Conservation (phyloP, 2,113 vertebrate species). For the Hystrix brachyura region DNA sequence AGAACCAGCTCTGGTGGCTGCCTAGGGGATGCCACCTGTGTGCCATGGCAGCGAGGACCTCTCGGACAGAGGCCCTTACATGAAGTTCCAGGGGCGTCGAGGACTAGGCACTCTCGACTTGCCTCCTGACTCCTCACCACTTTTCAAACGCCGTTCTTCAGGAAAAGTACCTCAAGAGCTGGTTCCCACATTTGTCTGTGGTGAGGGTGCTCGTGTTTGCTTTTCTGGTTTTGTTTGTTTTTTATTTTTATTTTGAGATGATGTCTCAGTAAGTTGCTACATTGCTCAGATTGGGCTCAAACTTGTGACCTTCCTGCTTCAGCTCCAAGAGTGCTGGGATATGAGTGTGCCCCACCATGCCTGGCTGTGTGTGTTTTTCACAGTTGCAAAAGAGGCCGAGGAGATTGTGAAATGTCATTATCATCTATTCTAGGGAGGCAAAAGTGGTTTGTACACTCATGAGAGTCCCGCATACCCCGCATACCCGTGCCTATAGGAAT, state of each 20-base stretch:
- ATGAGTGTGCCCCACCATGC: neutral
- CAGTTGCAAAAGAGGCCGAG: neutral
- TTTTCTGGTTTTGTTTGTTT: neutral
- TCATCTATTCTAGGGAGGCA: neutral
- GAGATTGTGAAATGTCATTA: neutral
- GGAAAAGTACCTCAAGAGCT: neutral
- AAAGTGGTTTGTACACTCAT: neutral
- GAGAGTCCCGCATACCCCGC: neutral
- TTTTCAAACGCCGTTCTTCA: neutral
- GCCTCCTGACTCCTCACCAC: neutral
- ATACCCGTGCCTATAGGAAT: neutral
- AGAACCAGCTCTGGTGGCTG: neutral
- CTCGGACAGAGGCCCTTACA: neutral
- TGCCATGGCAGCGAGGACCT: accelerated
- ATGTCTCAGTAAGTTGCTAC: neutral
- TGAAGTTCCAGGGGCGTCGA: neutral
- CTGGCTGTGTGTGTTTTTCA: neutral
- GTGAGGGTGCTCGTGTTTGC: neutral
- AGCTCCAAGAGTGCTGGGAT: neutral
- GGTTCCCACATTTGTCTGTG: neutral
- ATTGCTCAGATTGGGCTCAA: neutral
- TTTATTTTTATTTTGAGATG: neutral
- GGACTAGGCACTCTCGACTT: too few species aligned
- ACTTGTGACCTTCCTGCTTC: neutral
- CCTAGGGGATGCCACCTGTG: neutral